phyloP scores from a whole-genome alignment of 1,140 invertebrate species.

The Drosophila kanapiae region DNA sequence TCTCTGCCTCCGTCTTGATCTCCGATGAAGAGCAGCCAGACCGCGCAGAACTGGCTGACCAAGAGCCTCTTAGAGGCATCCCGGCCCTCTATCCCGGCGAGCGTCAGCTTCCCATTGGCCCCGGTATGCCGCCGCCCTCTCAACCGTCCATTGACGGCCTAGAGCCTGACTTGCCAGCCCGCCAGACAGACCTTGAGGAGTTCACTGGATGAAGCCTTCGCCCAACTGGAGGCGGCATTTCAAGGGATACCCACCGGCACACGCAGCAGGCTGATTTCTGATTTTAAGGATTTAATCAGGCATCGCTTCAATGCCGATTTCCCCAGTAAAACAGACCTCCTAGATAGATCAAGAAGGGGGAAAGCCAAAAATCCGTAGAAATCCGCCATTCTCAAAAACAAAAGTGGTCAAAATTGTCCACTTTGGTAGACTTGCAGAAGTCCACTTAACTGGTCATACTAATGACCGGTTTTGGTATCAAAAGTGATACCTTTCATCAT shows the following conservation, averaged over 20 bases:
- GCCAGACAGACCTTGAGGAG: not conserved
- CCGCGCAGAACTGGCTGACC: slow-evolving; percentile 2
- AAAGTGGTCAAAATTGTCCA: slow-evolving; percentile 7
- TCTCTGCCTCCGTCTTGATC: no score
- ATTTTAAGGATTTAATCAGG: slow-evolving; percentile 7
- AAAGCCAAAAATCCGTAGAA: slow-evolving; percentile 3
- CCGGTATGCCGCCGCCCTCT: slow-evolving; percentile 6
- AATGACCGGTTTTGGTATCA: slow-evolving; percentile 4
- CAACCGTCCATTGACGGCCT: slow-evolving; percentile 8
- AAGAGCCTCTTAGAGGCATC: not conserved
- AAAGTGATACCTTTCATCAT: slow-evolving; percentile 8
- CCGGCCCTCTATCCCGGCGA: slow-evolving; percentile 1
- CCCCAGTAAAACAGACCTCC: slow-evolving; percentile 1
- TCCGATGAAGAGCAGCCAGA: slow-evolving; percentile 1
- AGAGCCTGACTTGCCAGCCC: slow-evolving; percentile 1
- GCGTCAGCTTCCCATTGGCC: slow-evolving; percentile 1
- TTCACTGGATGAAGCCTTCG: not conserved
- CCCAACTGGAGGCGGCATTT: no score
- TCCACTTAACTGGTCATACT: slow-evolving; percentile 7
- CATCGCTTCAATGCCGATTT: slow-evolving; percentile 3
- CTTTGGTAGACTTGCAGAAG: slow-evolving; percentile 5
- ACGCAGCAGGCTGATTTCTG: slow-evolving; percentile 4
- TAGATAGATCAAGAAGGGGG: slow-evolving; percentile 8
- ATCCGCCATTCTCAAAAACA: slow-evolving; percentile 6
- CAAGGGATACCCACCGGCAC: slow-evolving; percentile 4